Evolutionary conservation across 2,888 invertebrate species (phyloP).

Genomic region (Pheosia gnoma): DNA sequence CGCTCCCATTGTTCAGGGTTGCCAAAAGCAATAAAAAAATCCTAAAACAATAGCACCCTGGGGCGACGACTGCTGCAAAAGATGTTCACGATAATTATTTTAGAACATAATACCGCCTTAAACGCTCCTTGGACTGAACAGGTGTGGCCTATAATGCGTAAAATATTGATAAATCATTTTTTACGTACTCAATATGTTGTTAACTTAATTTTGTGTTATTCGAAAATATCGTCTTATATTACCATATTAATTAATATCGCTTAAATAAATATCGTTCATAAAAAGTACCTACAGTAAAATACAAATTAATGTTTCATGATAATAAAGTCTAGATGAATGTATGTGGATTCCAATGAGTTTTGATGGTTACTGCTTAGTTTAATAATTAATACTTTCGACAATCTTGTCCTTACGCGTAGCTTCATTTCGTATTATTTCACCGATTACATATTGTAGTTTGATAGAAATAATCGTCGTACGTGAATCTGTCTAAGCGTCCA

Average conservation of each 20-base stretch:
- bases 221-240: not conserved
- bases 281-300: no score
- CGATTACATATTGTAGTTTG: no score
- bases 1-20: constrained; percentile 78
- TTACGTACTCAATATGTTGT: not conserved
- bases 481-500: constrained; percentile 31
- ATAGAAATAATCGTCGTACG: constrained; percentile 29
- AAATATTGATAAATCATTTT: not conserved
- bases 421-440: no score
- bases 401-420: no score
- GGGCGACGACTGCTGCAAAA: constrained; percentile 73
- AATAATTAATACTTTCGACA: no score
- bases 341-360: no score
- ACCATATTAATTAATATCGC: not conserved
- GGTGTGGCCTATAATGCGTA: constrained; percentile 66
- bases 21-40: constrained; percentile 79
- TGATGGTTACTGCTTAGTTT: no score
- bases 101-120: constrained; percentile 72
- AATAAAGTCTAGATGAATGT: no score
- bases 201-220: not conserved
- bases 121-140: constrained; percentile 73
- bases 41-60: constrained; percentile 82
- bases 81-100: constrained; percentile 81
- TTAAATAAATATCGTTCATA: no score
- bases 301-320: no score